A percentile compares a stretch with the other conserved stretches of the same genome.
Conservation (phyloP, 2,888 invertebrate species). For the Actias luna region DNA sequence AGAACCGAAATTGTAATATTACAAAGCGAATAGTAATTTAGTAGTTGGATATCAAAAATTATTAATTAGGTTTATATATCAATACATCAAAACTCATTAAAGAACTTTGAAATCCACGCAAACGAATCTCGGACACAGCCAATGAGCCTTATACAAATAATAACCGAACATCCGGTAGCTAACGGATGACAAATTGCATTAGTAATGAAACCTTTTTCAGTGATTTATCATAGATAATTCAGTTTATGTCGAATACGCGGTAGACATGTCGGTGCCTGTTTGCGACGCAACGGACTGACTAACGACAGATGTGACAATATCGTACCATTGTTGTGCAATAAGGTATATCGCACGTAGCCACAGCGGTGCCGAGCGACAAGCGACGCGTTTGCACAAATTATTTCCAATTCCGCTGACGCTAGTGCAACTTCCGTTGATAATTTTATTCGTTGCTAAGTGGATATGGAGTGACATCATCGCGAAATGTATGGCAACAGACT, state of each 20-base stretch:
- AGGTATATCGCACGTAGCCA: background rate
- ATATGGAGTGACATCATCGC: background rate
- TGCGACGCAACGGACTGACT: background rate
- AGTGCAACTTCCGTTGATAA: background rate
- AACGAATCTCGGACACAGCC: too few species aligned
- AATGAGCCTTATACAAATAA: too few species aligned
- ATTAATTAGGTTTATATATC: too few species aligned
- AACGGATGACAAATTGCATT: background rate
- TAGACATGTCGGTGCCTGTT: conserved; percentile 1
- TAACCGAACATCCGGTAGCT: background rate
- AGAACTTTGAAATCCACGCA: too few species aligned
- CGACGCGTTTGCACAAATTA: background rate
- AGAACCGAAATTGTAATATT: too few species aligned
- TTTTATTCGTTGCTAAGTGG: conserved; percentile 1
- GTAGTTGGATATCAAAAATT: too few species aligned
- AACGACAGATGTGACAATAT: background rate
- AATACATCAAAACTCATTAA: too few species aligned
- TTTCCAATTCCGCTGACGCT: background rate
- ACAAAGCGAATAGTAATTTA: too few species aligned
- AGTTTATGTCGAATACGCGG: background rate
- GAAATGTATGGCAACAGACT: background rate
- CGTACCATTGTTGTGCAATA: conserved; percentile 2
- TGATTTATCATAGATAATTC: background rate
- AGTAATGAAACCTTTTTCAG: background rate
- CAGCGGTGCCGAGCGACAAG: background rate